phyloP scores from a whole-genome alignment of 64 coral and sea anemone species.

The Catalaphyllia jardinei region DNA sequence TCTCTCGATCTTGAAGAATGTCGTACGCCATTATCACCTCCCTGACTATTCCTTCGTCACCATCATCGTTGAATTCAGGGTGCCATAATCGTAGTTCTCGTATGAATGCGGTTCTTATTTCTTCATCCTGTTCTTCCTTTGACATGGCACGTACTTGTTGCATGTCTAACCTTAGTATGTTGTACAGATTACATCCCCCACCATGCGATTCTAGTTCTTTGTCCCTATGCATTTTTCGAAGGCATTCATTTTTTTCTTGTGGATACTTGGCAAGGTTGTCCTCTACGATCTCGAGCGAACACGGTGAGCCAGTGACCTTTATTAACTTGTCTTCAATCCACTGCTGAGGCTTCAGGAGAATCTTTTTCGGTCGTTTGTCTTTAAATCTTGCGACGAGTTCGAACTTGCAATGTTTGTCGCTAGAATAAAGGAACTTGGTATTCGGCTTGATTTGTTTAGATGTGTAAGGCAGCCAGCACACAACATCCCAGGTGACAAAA shows the following conservation, averaged over 20 bases:
- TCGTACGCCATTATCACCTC: conserved; percentile 61
- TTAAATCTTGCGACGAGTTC: background rate
- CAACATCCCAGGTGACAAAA: conserved; percentile 6
- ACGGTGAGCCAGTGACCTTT: background rate
- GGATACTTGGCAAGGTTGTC: background rate
- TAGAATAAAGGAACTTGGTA: background rate
- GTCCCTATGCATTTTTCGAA: conserved; percentile 43
- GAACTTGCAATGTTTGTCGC: conserved; percentile 5
- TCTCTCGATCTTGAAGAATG: conserved; percentile 39
- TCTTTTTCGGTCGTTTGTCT: background rate
- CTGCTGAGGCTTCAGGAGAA: background rate
- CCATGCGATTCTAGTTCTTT: conserved; percentile 24
- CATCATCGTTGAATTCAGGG: conserved; percentile 30
- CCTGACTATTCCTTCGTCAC: conserved; percentile 28
- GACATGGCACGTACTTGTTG: conserved; percentile 38
- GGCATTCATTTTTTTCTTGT: conserved; percentile 36
- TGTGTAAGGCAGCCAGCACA: conserved; percentile 17
- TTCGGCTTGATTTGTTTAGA: conserved; percentile 18
- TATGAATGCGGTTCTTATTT: conserved; percentile 28
- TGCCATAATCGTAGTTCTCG: conserved; percentile 55
- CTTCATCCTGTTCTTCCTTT: conserved; percentile 10
- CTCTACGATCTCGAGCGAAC: background rate
- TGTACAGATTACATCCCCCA: conserved; percentile 44
- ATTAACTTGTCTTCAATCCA: background rate
- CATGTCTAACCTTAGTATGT: conserved; percentile 56